Evolutionary conservation across 2,888 invertebrate genomes (phyloP).

Genomic region (Cephus spinipes): DNA sequence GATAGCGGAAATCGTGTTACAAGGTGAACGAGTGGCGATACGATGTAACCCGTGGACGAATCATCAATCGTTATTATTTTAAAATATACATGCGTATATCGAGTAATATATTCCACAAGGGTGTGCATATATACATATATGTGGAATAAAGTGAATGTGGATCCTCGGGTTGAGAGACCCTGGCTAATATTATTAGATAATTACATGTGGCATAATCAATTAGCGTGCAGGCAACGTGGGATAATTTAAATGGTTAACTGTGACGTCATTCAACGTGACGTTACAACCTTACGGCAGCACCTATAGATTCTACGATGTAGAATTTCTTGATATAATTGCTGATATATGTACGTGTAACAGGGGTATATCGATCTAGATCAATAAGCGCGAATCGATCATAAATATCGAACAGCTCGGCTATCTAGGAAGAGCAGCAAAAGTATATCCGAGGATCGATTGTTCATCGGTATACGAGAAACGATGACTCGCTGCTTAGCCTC

Average conservation of each 20-base stretch:
- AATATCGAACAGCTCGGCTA: background rate
- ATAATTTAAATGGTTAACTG: constrained; percentile 49
- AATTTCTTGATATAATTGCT: background rate
- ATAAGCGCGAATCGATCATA: background rate
- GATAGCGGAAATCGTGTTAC: background rate
- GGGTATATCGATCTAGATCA: background rate
- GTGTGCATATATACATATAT: no score
- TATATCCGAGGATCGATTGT: background rate
- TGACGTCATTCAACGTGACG: constrained; percentile 42
- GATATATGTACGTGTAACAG: no score
- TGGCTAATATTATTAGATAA: constrained; percentile 39
- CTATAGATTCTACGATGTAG: background rate
- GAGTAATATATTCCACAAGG: no score
- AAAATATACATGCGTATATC: background rate
- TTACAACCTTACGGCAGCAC: background rate
- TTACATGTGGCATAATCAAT: constrained; percentile 39
- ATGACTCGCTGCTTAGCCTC: background rate
- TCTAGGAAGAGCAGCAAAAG: background rate
- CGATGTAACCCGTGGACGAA: background rate
- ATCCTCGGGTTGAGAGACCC: background rate
- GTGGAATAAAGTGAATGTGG: background rate
- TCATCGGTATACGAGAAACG: background rate
- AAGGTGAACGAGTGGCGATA: background rate
- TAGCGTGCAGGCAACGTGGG: constrained; percentile 41
- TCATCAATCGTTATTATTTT: background rate